A percentile compares a stretch with the other conserved stretches of the same genome.
phyloP scores from a whole-genome alignment of 2,888 invertebrate species.

The Acleris emargana region DNA sequence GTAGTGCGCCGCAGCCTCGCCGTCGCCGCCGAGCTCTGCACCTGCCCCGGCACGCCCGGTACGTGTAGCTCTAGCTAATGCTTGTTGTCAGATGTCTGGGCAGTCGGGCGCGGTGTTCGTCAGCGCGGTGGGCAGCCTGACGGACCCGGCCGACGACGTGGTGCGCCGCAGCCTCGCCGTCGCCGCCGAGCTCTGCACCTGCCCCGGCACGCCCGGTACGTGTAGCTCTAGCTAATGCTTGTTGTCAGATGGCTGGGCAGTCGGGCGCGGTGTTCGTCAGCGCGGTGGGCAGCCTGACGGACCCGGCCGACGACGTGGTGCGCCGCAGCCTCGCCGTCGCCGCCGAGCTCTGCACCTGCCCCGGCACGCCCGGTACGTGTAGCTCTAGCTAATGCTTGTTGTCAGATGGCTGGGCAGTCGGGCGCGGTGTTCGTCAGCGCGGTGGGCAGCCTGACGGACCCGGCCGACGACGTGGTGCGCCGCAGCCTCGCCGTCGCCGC shows the following conservation, averaged over 20 bases:
- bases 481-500: too few species aligned
- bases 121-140: conserved; percentile 91
- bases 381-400: too few species aligned
- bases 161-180: conserved; percentile 97
- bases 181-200: conserved; percentile 89
- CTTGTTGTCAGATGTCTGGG: too few species aligned
- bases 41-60: conserved; percentile 50
- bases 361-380: conserved; percentile 40
- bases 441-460: too few species aligned
- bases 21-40: conserved; percentile 92
- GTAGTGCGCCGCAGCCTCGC: conserved; percentile 97
- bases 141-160: conserved; percentile 97
- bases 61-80: background rate
- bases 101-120: conserved; percentile 73
- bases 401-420: too few species aligned
- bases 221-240: background rate
- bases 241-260: conserved; percentile 87
- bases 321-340: conserved; percentile 96
- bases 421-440: too few species aligned
- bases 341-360: conserved; percentile 87
- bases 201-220: conserved; percentile 45
- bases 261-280: conserved; percentile 90
- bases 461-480: too few species aligned
- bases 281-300: conserved; percentile 92
- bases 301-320: conserved; percentile 97